These are phyloP conservation scores for Aethes cnicana DNA, from an alignment of 2,888 invertebrate species.

Conservation along the genomic window DNA sequence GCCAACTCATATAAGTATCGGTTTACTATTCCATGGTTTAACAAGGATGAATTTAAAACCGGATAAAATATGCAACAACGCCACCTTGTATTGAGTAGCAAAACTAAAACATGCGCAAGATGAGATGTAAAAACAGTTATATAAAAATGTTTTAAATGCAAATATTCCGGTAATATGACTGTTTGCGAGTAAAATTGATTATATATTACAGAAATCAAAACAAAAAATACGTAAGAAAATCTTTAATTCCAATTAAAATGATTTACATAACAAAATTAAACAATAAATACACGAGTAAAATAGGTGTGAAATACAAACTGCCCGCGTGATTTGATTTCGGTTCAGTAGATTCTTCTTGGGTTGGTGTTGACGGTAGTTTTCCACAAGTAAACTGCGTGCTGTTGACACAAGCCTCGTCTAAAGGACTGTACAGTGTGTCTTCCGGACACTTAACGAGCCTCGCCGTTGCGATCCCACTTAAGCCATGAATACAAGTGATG, in stretches of 20 bases:
- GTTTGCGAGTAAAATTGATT: too few relatives aligned
- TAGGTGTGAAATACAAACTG: conserved; percentile 19
- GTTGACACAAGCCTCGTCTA: conserved; percentile 48
- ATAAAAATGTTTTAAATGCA: too few relatives aligned
- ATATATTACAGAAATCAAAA: not conserved
- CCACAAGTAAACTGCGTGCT: conserved; percentile 45
- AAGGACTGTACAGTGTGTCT: conserved; percentile 47
- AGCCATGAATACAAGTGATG: conserved; percentile 55
- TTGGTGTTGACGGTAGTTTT: conserved; percentile 4
- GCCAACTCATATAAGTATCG: too few relatives aligned
- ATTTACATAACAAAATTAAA: conserved; percentile 2
- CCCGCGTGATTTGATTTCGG: conserved; percentile 15
- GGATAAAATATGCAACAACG: too few relatives aligned
- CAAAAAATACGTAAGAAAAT: conserved; percentile 18
- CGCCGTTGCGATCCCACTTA: conserved; percentile 53
- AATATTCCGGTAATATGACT: too few relatives aligned
- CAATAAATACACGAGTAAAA: conserved; percentile 8
- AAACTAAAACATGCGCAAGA: too few relatives aligned
- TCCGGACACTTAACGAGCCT: conserved; percentile 55
- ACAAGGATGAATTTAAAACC: too few relatives aligned
- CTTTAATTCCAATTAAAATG: conserved; percentile 5
- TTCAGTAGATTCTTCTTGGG: conserved; percentile 1
- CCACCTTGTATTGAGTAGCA: too few relatives aligned
- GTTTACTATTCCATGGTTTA: too few relatives aligned
- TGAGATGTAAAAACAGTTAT: too few relatives aligned